phyloP scores from a whole-genome alignment of 2,797 vertebrate species.

The Hemitrygon akajei region DNA sequence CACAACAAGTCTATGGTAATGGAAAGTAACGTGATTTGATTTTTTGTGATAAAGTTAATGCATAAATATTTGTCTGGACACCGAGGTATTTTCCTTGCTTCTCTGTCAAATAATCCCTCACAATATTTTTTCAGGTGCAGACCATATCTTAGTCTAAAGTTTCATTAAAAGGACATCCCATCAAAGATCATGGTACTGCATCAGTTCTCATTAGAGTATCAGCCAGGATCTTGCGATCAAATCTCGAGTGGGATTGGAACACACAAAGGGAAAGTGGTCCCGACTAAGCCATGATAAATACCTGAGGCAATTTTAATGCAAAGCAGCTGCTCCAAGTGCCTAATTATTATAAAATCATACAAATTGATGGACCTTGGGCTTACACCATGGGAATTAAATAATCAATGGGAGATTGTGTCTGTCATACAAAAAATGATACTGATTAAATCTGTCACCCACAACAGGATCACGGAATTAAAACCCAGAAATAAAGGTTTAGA shows the following conservation, averaged over 20 bases:
- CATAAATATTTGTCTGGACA: background rate
- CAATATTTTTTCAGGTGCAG: too few relatives aligned
- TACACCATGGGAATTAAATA: background rate
- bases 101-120: background rate
- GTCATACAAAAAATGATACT: too few relatives aligned
- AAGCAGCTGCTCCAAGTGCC: too few relatives aligned
- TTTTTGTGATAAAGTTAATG: background rate
- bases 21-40: background rate
- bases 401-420: background rate
- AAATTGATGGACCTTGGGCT: background rate
- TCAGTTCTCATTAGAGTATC: background rate
- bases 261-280: background rate
- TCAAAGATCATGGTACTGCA: background rate
- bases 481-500: too few relatives aligned
- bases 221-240: background rate
- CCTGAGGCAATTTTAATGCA: background rate
- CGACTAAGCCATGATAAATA: background rate
- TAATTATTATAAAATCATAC: background rate
- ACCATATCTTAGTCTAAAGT: too few relatives aligned
- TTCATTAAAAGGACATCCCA: background rate
- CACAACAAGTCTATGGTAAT: too few relatives aligned
- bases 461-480: too few relatives aligned
- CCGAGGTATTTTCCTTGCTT: too few relatives aligned
- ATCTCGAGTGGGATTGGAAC: background rate
- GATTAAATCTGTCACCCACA: too few relatives aligned